phyloP scores from a whole-genome alignment of 1,140 invertebrate species.

The Zaprionus capensis region DNA sequence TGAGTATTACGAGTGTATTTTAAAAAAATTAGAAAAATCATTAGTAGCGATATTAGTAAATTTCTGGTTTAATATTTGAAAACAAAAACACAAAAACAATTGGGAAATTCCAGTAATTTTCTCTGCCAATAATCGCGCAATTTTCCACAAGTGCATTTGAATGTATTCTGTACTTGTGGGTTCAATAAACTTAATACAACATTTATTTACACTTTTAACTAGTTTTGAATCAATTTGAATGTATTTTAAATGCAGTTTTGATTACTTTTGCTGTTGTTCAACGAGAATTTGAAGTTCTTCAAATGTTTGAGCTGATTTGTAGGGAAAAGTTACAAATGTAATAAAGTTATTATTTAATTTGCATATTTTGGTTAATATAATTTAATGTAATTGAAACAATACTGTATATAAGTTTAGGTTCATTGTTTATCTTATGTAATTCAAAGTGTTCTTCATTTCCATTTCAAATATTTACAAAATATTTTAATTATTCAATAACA shows the following conservation, averaged over 20 bases:
- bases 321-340: too few relatives aligned
- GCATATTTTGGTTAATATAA: too few relatives aligned
- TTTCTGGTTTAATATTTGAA: neutral
- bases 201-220: neutral
- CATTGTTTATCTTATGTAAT: neutral
- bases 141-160: neutral
- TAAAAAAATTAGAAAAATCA: constrained; percentile 4
- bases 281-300: neutral
- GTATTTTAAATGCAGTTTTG: neutral
- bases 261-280: neutral
- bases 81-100: neutral
- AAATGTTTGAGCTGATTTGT: neutral
- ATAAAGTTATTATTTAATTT: too few relatives aligned
- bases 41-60: neutral
- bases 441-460: too few relatives aligned
- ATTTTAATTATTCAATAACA: neutral
- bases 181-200: neutral
- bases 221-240: neutral
- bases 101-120: neutral
- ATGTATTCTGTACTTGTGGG: neutral
- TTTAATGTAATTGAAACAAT: too few relatives aligned
- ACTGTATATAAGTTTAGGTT: too few relatives aligned
- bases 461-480: neutral
- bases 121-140: neutral
- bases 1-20: constrained; percentile 7